Base-by-base conservation (phyloP, 1,140 invertebrate genomes). In the Lepidostoma basale region DNA sequence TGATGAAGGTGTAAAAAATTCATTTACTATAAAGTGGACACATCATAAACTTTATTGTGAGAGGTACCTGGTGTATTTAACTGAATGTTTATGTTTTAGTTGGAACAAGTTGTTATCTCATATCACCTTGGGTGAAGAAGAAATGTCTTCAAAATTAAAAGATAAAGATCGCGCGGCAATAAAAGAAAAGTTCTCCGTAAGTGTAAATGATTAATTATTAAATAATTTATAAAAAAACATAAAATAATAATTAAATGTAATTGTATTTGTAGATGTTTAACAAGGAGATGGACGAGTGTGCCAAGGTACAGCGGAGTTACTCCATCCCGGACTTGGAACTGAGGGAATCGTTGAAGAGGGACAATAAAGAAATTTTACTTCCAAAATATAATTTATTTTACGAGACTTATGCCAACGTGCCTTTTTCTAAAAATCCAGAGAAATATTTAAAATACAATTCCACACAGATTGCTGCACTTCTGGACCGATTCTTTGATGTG, bases 401-500 rank as follows among this genome's bases (percentile, higher is more conserved):
- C 79, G 88, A 90, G 65, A 88, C 87, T 81, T 92, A 90, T 80
- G 82, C 86, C 3, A 76, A 78, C 20, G 81, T 91, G 23, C 87
- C 88, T 16, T 98, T 98, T 77, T 93, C 94, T 6, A 98, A 97
- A 81, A 97, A 97, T 83, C 88, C 88, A 1, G 92, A 94, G 56
- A 98, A 99, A 79, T 98, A 98, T 81, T 88, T 98, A 25, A 97
- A 95, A 81, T 96, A 96, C 77, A 89, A 89, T 26, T 94, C 94
- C 6, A 87, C 92, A 70, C 92, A 96, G 83, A 88, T 97, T 0
- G 85, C 88, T 1, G 84, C 86, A 2, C 81, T 91, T 72, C 89
- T 97, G 45, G 90, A 93, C 75, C 89, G 88, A 68, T 94, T 96
- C 72, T 97, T 96, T 80, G 93, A 96, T 85, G 90, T 92, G 3